Base-by-base conservation (phyloP, 2,113 vertebrate species). In the Cichladusa arquata region DNA sequence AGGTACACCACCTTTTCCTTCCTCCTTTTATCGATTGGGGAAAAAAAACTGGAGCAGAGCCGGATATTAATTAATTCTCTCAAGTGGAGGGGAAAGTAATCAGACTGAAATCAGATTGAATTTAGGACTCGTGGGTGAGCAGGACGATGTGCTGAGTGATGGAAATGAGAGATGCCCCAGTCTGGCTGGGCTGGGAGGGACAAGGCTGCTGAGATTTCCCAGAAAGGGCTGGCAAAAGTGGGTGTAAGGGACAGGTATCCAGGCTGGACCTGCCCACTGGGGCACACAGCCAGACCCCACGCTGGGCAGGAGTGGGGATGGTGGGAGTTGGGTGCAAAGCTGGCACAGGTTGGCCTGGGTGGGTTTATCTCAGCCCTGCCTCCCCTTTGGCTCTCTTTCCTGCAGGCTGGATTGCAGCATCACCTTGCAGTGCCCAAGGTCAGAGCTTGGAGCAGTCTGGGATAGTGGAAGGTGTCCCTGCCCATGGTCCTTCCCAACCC, bases 61-160 rank as follows among this genome's bases (percentile, higher is more conserved):
- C 2, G 67, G 97, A 95, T 96, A 96, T 96, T 97, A 98, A 98
- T 98, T 97, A 97, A 97, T 96, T 95, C 96, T 97, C 97, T 96
- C 94, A 90, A 81, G 77, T 79, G 79, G 92, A 96, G 95, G 95
- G 89, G 91, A 97, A 96, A 96, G 91, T 96, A 97, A 98, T 98
- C 97, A 97, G 96, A 40, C 88, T 92, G 86, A 97, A 96, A 97
- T 97, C 95, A 93, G 92, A 88, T 66, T 1, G 31, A 77, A 88
- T 92, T 66, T 86, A 89, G 94, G 97, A 90, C 92, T 97, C 51
- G 33, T 1, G 24, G 93, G 81, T 6, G 20, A 95, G 94, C 83
- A 31, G 60, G 61, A 97, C 81, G 87, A 95, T 94, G 91, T 78
- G 48, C 80, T 4, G 64, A 96, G 85, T 61, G 71, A 88, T 87